Base-by-base conservation (phyloP, 64 coral and sea anemone genomes). In the Actinia tenebrosa region DNA sequence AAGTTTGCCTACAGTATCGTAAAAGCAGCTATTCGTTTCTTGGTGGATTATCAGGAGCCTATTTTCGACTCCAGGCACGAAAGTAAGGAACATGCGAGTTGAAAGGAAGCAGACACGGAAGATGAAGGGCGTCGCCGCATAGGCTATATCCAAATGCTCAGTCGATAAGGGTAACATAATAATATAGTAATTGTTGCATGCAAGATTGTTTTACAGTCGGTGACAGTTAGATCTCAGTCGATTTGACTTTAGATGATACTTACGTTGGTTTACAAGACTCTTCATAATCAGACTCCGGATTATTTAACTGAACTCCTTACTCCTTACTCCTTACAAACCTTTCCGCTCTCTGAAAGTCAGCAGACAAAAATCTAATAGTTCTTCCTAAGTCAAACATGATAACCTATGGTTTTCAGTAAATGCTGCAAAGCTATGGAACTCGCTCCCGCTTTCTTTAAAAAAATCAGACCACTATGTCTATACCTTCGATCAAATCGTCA, bases 351-450 rank as follows among this genome's bases (percentile, higher is more conserved):
- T 86, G 37, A 47, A 47, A 23, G 5, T 86, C 84, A 19, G 19
- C 54, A 7, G 19, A 47, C 17, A 68, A 86, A 23, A n/a, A 63
- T 19, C 84, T 66, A 19, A n/a, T 86, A 42, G 23, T 19, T 17
- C 8, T 60, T 44, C 27, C 84, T 7, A 19, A 66, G 25, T 62
- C 61, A 13, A 60, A 63, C 54, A 37, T 27, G 9, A 86, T 26
- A 45, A 25, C 55, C 54, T 86, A 37, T 37, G 42, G 20, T 86
- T 86, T 64, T 60, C 56, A 22, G n/a, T 27, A 19, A 22, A 37
- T 30, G 54, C 84, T 53, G 27, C 84, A 37, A 60, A 30, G 15
- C 58, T 86, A 37, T 86, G 84, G 84, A 86, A 86, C 44, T 30
- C 55, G 4, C 16, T 86, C 14, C 84, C 84, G 58, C 1, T 45